Conservation (phyloP, 2,797 vertebrate species). For the Mus spretus region DNA sequence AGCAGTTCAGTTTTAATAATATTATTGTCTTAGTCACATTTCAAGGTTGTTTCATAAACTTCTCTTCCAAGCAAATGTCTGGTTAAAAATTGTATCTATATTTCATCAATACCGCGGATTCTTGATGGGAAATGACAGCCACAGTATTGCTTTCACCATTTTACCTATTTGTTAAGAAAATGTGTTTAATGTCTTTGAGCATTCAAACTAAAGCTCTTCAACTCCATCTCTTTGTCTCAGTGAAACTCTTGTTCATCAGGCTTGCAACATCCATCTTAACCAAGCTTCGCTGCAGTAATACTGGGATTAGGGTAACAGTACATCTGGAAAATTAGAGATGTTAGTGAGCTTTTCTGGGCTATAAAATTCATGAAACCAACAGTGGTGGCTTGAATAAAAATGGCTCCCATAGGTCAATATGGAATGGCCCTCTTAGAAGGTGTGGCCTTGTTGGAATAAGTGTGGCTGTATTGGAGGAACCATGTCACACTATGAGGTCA, state of each 20-base stretch:
- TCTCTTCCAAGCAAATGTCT: neutral
- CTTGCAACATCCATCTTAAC: neutral
- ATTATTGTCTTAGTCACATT: constrained; percentile 25
- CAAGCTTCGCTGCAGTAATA: neutral
- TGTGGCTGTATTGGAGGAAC: neutral
- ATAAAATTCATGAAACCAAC: neutral
- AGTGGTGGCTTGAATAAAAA: neutral
- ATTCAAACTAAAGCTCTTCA: neutral
- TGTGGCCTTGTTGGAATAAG: neutral
- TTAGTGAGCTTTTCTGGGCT: neutral
- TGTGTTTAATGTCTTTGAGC: neutral
- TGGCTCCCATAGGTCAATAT: neutral
- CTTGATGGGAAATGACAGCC: constrained; percentile 26
- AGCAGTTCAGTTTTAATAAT: neutral
- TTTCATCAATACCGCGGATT: neutral
- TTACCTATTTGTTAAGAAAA: neutral
- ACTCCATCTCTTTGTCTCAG: neutral
- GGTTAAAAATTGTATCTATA: neutral
- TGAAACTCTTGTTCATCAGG: neutral
- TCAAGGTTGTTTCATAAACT: neutral
- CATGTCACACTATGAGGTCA: neutral
- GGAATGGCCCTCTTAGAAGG: neutral
- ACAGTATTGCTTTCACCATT: neutral
- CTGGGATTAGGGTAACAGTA: rapidly evolving
- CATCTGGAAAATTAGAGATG: neutral